Conservation (phyloP, 2,113 vertebrate species). For the Talpa occidentalis region DNA sequence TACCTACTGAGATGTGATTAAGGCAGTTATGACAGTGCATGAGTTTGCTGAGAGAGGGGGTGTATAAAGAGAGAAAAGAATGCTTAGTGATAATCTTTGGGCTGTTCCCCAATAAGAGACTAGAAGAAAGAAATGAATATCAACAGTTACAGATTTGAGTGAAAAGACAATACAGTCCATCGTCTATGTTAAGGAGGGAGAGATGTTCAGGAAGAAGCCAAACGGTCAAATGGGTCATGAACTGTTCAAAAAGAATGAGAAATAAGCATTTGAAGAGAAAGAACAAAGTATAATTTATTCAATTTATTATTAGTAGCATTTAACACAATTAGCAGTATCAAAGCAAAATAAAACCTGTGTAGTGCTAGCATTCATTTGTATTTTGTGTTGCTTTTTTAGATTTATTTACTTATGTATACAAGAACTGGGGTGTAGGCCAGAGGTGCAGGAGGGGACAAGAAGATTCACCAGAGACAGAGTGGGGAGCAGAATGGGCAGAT, state of each 20-base stretch:
- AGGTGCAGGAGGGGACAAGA: too few relatives aligned
- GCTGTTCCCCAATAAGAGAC: neutral
- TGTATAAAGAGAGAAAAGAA: conserved; percentile 2
- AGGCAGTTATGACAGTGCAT: neutral
- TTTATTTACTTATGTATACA: too few relatives aligned
- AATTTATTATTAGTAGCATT: neutral
- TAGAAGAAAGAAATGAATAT: neutral
- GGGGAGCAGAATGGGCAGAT: too few relatives aligned
- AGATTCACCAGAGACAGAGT: too few relatives aligned
- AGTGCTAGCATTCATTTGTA: neutral
- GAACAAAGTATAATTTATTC: neutral
- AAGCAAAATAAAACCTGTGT: neutral
- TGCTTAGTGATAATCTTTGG: neutral
- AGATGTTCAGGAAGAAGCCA: neutral
- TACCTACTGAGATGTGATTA: neutral
- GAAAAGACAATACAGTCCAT: neutral
- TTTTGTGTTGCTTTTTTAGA: too few relatives aligned
- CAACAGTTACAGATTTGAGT: neutral
- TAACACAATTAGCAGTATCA: neutral
- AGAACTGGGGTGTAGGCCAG: too few relatives aligned
- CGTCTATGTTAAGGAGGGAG: neutral
- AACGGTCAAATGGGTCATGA: neutral
- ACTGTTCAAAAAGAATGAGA: neutral
- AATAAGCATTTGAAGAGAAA: neutral
- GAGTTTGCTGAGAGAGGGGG: neutral